Evolutionary conservation across 1,140 invertebrate genomes (phyloP).

Genomic region (Bombus breviceps): DNA sequence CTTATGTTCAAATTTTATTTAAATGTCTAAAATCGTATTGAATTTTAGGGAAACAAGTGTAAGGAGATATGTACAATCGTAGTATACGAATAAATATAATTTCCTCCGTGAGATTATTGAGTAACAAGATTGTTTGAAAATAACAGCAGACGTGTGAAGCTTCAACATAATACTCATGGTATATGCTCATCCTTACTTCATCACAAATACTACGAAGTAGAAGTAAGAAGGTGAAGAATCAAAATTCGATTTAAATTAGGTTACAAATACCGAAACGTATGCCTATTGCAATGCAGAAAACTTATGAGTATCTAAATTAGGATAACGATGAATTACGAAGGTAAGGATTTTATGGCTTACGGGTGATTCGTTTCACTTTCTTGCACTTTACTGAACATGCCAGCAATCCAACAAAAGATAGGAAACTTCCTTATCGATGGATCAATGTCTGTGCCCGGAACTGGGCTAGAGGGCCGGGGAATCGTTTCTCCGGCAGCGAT

Average conservation of each 20-base stretch:
- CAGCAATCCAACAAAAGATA: slow-evolving; percentile 56
- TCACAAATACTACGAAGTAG: neutral
- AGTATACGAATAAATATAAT: neutral
- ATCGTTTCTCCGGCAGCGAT: slow-evolving; percentile 51
- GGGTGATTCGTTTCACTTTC: slow-evolving; percentile 14
- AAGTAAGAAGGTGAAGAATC: neutral
- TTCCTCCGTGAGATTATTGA: neutral
- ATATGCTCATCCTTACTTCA: too few relatives aligned
- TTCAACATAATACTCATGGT: neutral
- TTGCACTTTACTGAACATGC: slow-evolving; percentile 21
- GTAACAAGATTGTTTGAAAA: neutral
- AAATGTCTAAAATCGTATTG: neutral
- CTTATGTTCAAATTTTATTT: neutral
- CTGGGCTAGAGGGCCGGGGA: slow-evolving; percentile 65
- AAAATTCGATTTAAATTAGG: neutral
- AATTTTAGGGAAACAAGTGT: neutral
- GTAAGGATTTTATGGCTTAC: neutral
- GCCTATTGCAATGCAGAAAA: neutral
- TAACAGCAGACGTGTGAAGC: neutral
- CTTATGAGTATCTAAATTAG: neutral
- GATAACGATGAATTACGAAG: neutral
- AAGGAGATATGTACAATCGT: neutral
- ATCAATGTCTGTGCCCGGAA: slow-evolving; percentile 69
- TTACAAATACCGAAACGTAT: neutral
- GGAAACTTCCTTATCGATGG: slow-evolving; percentile 73